Evolutionary conservation across 2,113 vertebrate species (phyloP).

Genomic region (Bufo bufo): DNA sequence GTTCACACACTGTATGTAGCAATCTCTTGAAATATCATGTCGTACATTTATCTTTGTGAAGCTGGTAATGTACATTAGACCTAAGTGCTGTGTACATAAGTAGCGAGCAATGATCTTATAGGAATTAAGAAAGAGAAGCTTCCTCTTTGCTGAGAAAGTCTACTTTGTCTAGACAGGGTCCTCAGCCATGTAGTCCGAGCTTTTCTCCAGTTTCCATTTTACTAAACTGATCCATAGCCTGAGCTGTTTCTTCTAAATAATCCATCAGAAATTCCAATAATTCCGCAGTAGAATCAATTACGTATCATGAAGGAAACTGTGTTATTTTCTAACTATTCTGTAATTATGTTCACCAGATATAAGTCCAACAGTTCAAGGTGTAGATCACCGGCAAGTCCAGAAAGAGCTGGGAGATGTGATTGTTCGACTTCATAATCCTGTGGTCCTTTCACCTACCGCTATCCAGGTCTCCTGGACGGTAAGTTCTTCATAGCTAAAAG

Average conservation of each 20-base stretch:
- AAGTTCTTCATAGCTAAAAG: constrained; percentile 64
- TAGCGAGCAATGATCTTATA: neutral
- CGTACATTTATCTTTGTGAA: neutral
- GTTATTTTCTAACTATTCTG: neutral
- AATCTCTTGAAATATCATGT: neutral
- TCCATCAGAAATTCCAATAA: constrained; percentile 1
- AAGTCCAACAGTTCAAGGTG: constrained; percentile 95
- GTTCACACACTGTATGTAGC: neutral
- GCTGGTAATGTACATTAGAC: neutral
- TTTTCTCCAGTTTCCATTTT: neutral
- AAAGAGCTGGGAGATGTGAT: constrained; percentile 96
- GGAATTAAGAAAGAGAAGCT: neutral
- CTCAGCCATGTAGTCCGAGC: neutral
- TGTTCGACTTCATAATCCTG: constrained; percentile 90
- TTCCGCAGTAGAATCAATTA: neutral
- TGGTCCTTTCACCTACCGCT: constrained; percentile 88
- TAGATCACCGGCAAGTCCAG: constrained; percentile 98
- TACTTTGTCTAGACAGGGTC: neutral
- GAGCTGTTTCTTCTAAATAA: neutral
- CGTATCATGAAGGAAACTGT: neutral
- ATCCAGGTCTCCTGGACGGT: constrained; percentile 98
- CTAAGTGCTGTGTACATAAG: neutral
- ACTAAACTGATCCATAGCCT: neutral
- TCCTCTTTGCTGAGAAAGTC: neutral
- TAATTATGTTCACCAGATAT: constrained; percentile 79